Base-by-base conservation (phyloP, 2,797 vertebrate species). In the Falco biarmicus region DNA sequence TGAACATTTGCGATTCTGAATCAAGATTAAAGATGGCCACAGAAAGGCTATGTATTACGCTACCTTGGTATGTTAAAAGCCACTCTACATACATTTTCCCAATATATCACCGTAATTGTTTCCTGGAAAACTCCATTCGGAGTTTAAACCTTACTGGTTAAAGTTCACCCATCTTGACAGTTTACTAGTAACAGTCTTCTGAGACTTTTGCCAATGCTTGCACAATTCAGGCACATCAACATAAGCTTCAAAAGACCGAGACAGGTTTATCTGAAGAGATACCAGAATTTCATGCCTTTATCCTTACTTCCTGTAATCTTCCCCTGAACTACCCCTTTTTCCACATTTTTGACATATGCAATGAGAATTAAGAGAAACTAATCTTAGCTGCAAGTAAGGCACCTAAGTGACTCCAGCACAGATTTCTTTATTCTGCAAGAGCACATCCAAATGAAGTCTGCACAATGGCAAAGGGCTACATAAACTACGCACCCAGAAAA, bases 311-410 rank as follows among this genome's bases (percentile, higher is more conserved):
- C 41, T 43, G 41, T 43, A 54, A 84, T 76, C 32, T 79, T 93
- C 48, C 51, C 45, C 41, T 60, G 26, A 95, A 65, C 80, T 68
- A 86, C 32, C 18, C 9, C 26, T 91, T 87, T 68, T 71, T 37
- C 32, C 73, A 75, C 16, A 15, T 77, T 78, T 84, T 47, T 88
- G 41, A 77, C 9, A 60, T 10, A 70, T 5, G 14, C 65, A 84
- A 83, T 37, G 78, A 88, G 29, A 91, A 87, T 53, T 68, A 79
- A 90, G 32, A 87, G 13, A 75, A 91, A 59, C 80, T 71, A 16
- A 51, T 48, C 47, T 66, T 74, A 91, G 48, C 77, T 87, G 45
- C 63, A 93, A 81, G 29, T 93, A 89, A 96, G 87, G 92, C 90
- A 95, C 73, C 91, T 89, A 57, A 91, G 43, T 53, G 75, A 96